phyloP scores from a whole-genome alignment of 2,888 invertebrate species.

The Pheosia gnoma region DNA sequence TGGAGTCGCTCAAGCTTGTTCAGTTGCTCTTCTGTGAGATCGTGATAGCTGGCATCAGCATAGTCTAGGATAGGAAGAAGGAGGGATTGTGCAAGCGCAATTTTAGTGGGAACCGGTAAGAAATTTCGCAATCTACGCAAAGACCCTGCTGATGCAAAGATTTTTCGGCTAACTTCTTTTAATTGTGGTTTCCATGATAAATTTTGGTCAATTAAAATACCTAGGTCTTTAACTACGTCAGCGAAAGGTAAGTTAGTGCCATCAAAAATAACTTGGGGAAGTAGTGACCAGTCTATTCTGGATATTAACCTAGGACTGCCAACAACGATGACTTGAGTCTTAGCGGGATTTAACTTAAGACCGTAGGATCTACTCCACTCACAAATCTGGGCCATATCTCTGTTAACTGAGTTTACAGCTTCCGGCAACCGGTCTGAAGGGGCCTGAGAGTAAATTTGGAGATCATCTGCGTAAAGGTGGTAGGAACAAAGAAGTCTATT shows the following conservation, averaged over 20 bases:
- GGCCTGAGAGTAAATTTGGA: too few species aligned
- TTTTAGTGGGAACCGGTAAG: too few species aligned
- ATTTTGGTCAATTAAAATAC: constrained; percentile 4
- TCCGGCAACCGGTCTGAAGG: too few species aligned
- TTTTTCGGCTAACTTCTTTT: constrained; percentile 1
- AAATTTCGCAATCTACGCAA: too few species aligned
- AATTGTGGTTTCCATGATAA: constrained; percentile 6
- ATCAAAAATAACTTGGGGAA: constrained; percentile 6
- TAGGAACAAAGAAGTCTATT: too few species aligned
- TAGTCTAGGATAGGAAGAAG: too few species aligned
- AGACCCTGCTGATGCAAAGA: constrained; percentile 3
- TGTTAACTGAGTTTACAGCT: too few species aligned
- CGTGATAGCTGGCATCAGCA: too few species aligned
- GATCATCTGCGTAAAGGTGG: too few species aligned
- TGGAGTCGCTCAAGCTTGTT: too few species aligned
- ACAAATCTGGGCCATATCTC: neutral
- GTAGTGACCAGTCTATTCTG: constrained; percentile 1
- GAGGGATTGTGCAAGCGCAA: too few species aligned
- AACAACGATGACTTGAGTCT: constrained; percentile 8
- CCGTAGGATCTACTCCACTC: constrained; percentile 7
- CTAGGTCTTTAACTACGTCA: neutral
- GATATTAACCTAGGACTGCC: constrained; percentile 6
- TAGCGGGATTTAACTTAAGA: constrained; percentile 4
- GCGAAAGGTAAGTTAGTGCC: neutral
- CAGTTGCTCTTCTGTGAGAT: too few species aligned